These are phyloP conservation scores for Eupleurogrammus muticus DNA, from an alignment of 2,797 vertebrate species.

Conservation along the genomic window DNA sequence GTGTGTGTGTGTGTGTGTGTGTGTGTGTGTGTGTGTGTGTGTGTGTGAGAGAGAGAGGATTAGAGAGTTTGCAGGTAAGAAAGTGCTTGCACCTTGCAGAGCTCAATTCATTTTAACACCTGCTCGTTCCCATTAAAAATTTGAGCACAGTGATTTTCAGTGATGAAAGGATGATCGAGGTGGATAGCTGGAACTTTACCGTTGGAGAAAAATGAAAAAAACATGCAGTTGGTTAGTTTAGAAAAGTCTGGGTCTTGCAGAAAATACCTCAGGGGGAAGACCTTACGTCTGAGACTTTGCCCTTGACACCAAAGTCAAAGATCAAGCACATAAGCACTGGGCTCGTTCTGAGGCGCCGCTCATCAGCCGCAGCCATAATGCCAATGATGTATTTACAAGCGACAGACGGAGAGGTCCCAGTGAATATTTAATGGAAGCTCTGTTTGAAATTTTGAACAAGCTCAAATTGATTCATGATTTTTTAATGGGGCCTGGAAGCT, in stretches of 20 bases:
- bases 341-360: constrained; percentile 55
- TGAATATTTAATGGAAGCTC: constrained; percentile 79
- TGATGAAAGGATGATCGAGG: constrained; percentile 21
- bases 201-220: background rate
- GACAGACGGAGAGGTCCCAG: constrained; percentile 71
- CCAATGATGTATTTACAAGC: constrained; percentile 76
- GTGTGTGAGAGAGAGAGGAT: constrained; percentile 18
- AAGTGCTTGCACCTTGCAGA: constrained; percentile 62
- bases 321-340: constrained; percentile 58
- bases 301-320: constrained; percentile 70
- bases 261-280: constrained; percentile 7
- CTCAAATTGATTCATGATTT: constrained; percentile 79
- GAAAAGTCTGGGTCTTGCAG: constrained; percentile 30
- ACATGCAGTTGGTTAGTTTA: background rate
- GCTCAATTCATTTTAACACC: constrained; percentile 59
- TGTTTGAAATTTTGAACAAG: constrained; percentile 81
- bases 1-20: constrained; percentile 44
- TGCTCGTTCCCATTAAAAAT: constrained; percentile 57
- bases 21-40: constrained; percentile 32
- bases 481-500: constrained; percentile 73
- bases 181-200: constrained; percentile 12
- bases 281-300: constrained; percentile 21
- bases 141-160: constrained; percentile 29
- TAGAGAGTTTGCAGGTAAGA: constrained; percentile 60
- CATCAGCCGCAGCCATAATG: constrained; percentile 61